Conservation (phyloP, 2,113 vertebrate genomes). For the Scophthalmus maximus region DNA sequence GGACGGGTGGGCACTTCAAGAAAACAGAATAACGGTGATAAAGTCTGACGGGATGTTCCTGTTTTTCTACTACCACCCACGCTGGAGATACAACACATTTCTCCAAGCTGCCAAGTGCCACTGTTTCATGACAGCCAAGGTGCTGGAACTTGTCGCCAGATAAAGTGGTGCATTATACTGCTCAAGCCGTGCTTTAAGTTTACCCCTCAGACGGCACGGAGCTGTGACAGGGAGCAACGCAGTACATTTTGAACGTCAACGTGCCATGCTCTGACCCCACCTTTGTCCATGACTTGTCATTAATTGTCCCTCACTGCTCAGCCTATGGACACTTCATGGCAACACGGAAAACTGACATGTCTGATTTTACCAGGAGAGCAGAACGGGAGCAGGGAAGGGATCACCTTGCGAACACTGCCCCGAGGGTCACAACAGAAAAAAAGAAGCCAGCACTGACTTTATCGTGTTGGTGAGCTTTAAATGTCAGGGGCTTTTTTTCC, state of each 20-base stretch:
- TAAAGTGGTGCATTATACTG: slow-evolving; percentile 18
- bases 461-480: slow-evolving; percentile 56
- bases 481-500: slow-evolving; percentile 58
- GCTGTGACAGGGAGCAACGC: slow-evolving; percentile 36
- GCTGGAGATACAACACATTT: slow-evolving; percentile 35
- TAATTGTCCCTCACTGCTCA: slow-evolving; percentile 31
- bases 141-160: slow-evolving; percentile 22
- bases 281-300: slow-evolving; percentile 42
- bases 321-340: slow-evolving; percentile 15
- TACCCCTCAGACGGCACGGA: slow-evolving; percentile 40
- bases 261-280: slow-evolving; percentile 31
- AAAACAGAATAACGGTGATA: slow-evolving; percentile 16
- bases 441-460: slow-evolving; percentile 29
- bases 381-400: slow-evolving; percentile 45
- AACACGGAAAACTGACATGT: slow-evolving; percentile 23
- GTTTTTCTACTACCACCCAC: slow-evolving; percentile 56
- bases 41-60: slow-evolving; percentile 42
- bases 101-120: slow-evolving; percentile 37
- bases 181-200: slow-evolving; percentile 24
- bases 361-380: slow-evolving; percentile 45
- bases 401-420: slow-evolving; percentile 51
- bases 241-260: slow-evolving; percentile 47
- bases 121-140: slow-evolving; percentile 22
- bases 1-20: slow-evolving; percentile 32
- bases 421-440: slow-evolving; percentile 33